Conservation (phyloP, 2,888 invertebrate species). For the Acanthoscelides obtectus region DNA sequence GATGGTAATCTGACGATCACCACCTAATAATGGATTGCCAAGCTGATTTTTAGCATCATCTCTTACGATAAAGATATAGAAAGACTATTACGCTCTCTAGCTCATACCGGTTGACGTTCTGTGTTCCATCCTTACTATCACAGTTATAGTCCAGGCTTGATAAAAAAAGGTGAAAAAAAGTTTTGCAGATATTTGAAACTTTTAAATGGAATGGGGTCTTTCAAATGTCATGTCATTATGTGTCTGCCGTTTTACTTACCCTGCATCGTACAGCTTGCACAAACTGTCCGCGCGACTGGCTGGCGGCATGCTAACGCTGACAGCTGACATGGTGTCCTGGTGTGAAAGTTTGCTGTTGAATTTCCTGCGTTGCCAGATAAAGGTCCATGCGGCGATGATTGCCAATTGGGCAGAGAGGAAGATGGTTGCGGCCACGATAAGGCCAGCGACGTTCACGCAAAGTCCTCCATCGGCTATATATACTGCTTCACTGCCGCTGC, state of each 20-base stretch:
- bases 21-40: too few species aligned
- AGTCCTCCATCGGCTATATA: constrained; percentile 60
- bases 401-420: constrained; percentile 84
- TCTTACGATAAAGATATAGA: too few species aligned
- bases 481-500: constrained; percentile 63
- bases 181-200: too few species aligned
- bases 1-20: too few species aligned
- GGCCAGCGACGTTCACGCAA: constrained; percentile 74
- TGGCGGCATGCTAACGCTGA: constrained; percentile 62
- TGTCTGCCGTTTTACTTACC: not conserved
- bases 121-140: too few species aligned
- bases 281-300: constrained; percentile 65
- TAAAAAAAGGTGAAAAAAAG: too few species aligned
- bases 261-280: constrained; percentile 76
- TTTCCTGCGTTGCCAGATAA: constrained; percentile 78
- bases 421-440: constrained; percentile 79
- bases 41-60: too few species aligned
- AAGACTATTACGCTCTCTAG: too few species aligned
- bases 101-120: too few species aligned
- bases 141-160: too few species aligned
- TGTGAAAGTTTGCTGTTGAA: constrained; percentile 49
- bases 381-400: constrained; percentile 83
- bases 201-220: too few species aligned
- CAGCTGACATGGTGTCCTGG: constrained; percentile 54
- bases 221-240: too few species aligned